Base-by-base conservation (phyloP, 2,888 invertebrate species). In the Coelopa pilipes region DNA sequence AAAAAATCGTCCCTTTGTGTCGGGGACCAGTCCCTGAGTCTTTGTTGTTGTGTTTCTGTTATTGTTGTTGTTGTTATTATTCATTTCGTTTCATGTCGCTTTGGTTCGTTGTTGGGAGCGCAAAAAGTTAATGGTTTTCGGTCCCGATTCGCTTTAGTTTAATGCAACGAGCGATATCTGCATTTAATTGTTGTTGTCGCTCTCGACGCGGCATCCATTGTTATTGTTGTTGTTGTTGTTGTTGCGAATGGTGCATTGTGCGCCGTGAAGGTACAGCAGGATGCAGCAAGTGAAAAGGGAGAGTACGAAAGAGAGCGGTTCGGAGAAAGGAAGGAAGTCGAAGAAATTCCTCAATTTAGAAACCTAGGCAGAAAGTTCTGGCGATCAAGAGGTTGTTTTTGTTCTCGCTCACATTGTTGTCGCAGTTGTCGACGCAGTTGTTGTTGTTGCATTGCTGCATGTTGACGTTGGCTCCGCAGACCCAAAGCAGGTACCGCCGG, bases 121-220 rank as follows among this genome's bases (percentile, higher is more conserved):
- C 34, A 34, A 34, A 34, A 34, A 34, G 34, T 34, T 34, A 34
- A 34, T 34, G 34, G 34, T 34, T 34, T 34, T 34, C 34, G 34
- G 34, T 34, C 34, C 7, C 34, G 34, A 34, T 34, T 34, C 34
- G 34, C 46, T 65, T 45, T 12, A 45, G n/a, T 19, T 46, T 65
- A 65, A 65, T 24, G 53, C 55, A 53, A 68, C 55, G 53, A 50
- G 55, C 68, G 34, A 68, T 68, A 68, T 55, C 68, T 45, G 50
- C 46, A 55, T 45, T 65, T 55, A 68, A 68, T 55, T 34, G 34
- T 34, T 34, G 34, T 34, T 34, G 34, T n/a, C n/a, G n/a, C n/a
- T n/a, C n/a, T n/a, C n/a, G n/a, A n/a, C n/a, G 53, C 49, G 66
- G 47, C 21, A 24, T 15, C 15, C 55, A 49, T 62, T 69, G 50